These are phyloP conservation scores for Anarsia innoxiella DNA, from an alignment of 2,888 invertebrate species.

Conservation along the genomic window DNA sequence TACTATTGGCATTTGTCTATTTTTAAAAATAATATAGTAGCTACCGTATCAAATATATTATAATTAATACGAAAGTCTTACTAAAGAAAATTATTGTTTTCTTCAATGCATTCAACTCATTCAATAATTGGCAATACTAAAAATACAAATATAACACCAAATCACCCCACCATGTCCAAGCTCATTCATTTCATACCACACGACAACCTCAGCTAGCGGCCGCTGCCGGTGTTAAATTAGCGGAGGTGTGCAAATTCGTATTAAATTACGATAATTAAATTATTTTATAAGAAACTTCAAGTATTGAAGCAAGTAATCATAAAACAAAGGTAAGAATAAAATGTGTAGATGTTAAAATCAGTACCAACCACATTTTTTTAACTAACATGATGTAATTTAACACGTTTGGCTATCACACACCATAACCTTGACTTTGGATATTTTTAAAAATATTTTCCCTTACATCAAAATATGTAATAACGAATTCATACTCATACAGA, in stretches of 20 bases:
- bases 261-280: constrained; percentile 15
- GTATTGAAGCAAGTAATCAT: not conserved
- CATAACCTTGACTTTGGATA: constrained; percentile 35
- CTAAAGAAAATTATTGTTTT: no score
- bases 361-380: not conserved
- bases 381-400: constrained; percentile 26
- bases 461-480: no score
- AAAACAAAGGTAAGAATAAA: constrained; percentile 1
- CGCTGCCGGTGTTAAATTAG: constrained; percentile 18
- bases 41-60: no score
- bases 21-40: no score
- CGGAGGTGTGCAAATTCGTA: constrained; percentile 17
- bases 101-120: no score
- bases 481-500: constrained; percentile 32
- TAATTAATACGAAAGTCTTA: no score
- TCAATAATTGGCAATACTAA: no score
- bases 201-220: constrained; percentile 5
- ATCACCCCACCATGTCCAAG: no score
- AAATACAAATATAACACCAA: constrained; percentile 4
- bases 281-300: not conserved
- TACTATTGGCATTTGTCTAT: no score
- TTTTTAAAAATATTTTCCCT: constrained; percentile 19
- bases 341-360: constrained; percentile 5
- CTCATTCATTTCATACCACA: constrained; percentile 11
- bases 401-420: constrained; percentile 23